phyloP scores from a whole-genome alignment of 2,113 vertebrate species.

The Scomber colias region DNA sequence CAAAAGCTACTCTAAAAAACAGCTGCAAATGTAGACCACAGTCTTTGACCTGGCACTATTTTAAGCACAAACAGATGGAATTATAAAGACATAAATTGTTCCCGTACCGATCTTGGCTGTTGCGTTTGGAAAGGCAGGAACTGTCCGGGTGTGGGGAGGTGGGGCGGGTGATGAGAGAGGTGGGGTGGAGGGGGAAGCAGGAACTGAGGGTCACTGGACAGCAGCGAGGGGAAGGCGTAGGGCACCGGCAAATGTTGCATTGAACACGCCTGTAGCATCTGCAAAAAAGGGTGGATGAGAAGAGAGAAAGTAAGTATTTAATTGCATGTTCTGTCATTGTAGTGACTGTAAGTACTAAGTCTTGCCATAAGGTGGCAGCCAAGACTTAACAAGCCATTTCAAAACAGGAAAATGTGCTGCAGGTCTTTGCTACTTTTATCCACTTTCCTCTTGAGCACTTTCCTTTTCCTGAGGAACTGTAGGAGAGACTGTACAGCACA shows the following conservation, averaged over 20 bases:
- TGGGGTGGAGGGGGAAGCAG: constrained; percentile 93
- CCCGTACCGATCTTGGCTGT: constrained; percentile 94
- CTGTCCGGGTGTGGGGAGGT: constrained; percentile 93
- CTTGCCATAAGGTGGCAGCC: constrained; percentile 77
- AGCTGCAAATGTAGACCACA: background rate
- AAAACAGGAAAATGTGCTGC: background rate
- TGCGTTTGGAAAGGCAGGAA: constrained; percentile 98
- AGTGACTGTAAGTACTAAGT: background rate
- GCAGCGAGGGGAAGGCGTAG: constrained; percentile 95
- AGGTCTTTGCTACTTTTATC: constrained; percentile 2
- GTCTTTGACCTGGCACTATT: no score
- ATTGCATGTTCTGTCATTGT: background rate
- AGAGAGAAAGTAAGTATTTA: constrained; percentile 21
- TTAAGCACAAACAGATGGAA: rapidly evolving
- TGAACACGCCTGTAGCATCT: constrained; percentile 98
- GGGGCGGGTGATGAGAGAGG: constrained; percentile 92
- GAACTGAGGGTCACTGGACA: constrained; percentile 96
- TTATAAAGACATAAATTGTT: background rate
- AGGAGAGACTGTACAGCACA: constrained; percentile 7
- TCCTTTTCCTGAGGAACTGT: constrained; percentile 9
- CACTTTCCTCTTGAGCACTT: constrained; percentile 17
- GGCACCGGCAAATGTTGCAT: constrained; percentile 97
- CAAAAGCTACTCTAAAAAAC: no score
- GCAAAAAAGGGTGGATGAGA: constrained; percentile 47
- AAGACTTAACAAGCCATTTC: background rate